Conservation (phyloP, 2,888 invertebrate species). For the Gisinianus flammeolus region DNA sequence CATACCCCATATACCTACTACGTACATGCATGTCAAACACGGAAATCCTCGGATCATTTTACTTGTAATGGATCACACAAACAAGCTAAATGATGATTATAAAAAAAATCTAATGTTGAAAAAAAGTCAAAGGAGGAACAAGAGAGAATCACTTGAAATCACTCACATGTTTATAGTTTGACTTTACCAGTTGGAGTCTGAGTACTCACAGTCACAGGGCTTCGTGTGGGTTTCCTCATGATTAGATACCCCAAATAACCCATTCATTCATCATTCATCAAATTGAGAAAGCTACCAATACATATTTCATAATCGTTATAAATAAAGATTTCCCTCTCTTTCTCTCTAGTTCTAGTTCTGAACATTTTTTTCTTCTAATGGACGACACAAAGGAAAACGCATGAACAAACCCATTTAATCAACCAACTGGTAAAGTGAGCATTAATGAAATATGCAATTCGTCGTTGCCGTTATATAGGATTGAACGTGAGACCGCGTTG, state of each 20-base stretch:
- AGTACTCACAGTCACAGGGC: background rate
- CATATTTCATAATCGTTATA: constrained; percentile 8
- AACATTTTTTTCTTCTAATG: background rate
- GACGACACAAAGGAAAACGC: constrained; percentile 9
- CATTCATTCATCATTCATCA: background rate
- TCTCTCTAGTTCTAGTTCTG: background rate
- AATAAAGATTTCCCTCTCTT: constrained; percentile 6
- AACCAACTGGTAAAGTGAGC: constrained; percentile 40
- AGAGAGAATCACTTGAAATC: constrained; percentile 31
- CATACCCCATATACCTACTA: no score
- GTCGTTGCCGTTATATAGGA: background rate
- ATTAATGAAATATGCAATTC: constrained; percentile 28
- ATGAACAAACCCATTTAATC: constrained; percentile 38
- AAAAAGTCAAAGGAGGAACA: constrained; percentile 14
- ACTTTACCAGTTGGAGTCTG: constrained; percentile 29
- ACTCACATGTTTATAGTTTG: constrained; percentile 33
- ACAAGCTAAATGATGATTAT: no score
- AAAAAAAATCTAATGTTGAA: no score
- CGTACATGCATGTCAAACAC: no score
- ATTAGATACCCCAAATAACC: background rate
- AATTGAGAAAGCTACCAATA: background rate
- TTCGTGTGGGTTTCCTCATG: background rate
- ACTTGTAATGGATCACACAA: constrained; percentile 20
- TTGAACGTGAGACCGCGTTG: constrained; percentile 25
- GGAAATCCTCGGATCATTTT: background rate